Evolutionary conservation across 2,888 invertebrate species (phyloP).

Genomic region (Drosophila birchii): DNA sequence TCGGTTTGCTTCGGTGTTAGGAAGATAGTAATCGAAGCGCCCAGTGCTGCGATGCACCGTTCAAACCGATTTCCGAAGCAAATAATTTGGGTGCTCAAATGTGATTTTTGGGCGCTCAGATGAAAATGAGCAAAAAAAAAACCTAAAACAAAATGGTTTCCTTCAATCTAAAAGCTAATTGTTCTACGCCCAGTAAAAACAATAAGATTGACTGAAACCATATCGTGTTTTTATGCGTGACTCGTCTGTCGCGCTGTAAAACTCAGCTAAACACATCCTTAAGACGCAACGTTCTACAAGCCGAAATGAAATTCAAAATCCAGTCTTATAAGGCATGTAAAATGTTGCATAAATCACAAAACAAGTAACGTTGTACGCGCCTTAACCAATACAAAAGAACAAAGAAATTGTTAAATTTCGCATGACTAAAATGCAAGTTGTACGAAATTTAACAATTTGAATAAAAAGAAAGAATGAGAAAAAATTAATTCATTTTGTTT

Average conservation of each 20-base stretch:
- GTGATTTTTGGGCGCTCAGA: conserved; percentile 13
- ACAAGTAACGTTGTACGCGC: conserved; percentile 70
- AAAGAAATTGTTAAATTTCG: conserved; percentile 14
- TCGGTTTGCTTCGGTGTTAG: conserved; percentile 30
- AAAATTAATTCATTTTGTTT: conserved; percentile 5
- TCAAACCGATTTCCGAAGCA: conserved; percentile 54
- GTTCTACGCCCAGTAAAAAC: conserved; percentile 19
- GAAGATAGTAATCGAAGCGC: neutral
- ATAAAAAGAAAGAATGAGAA: neutral
- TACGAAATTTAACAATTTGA: conserved; percentile 23
- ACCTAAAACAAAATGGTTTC: conserved; percentile 19
- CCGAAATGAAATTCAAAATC: conserved; percentile 4
- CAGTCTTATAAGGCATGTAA: conserved; percentile 55
- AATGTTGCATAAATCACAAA: conserved; percentile 59
- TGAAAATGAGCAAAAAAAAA: neutral
- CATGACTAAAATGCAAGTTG: conserved; percentile 6
- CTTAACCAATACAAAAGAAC: conserved; percentile 44
- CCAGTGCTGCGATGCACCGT: neutral
- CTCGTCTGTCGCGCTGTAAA: conserved; percentile 8
- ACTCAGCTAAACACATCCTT: neutral
- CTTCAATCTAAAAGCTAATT: conserved; percentile 17
- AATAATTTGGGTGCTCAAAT: conserved; percentile 10
- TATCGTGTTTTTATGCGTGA: conserved; percentile 28
- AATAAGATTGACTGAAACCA: conserved; percentile 20
- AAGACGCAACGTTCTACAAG: conserved; percentile 60